Percentiles rank a stretch among this genome's conserved stretches.
Conservation (phyloP, 1,140 invertebrate genomes). For the Oryzaephilus surinamensis region DNA sequence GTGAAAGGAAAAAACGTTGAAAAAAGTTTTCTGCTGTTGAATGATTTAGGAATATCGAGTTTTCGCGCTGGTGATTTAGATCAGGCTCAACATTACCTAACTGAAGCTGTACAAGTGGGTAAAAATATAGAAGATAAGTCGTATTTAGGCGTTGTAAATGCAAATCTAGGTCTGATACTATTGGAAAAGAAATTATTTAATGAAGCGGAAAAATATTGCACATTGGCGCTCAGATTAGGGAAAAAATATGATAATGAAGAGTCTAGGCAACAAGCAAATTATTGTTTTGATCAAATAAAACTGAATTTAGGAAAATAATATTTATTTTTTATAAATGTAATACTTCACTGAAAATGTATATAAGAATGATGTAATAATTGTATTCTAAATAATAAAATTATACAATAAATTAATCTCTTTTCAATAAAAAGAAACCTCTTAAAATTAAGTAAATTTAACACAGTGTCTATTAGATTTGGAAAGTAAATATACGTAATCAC, state of each 20-base stretch:
- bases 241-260: conserved; percentile 44
- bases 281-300: conserved; percentile 58
- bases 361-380: not conserved
- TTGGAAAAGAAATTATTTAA: conserved; percentile 56
- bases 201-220: conserved; percentile 62
- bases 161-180: conserved; percentile 75
- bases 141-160: conserved; percentile 62
- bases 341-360: no score
- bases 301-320: conserved; percentile 20
- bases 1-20: conserved; percentile 56
- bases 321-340: no score
- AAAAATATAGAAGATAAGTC: conserved; percentile 49
- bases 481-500: no score
- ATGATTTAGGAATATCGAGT: conserved; percentile 72
- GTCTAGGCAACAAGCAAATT: conserved; percentile 45
- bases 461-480: no score
- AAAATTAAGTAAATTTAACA: no score
- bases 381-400: no score
- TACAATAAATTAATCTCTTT: no score
- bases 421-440: conserved; percentile 5
- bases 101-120: conserved; percentile 58
- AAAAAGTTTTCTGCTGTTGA: conserved; percentile 68
- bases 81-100: conserved; percentile 58
- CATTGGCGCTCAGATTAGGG: conserved; percentile 56
- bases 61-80: conserved; percentile 53